Base-by-base conservation (phyloP, 2,797 vertebrate species). In the Spinus pinus region DNA sequence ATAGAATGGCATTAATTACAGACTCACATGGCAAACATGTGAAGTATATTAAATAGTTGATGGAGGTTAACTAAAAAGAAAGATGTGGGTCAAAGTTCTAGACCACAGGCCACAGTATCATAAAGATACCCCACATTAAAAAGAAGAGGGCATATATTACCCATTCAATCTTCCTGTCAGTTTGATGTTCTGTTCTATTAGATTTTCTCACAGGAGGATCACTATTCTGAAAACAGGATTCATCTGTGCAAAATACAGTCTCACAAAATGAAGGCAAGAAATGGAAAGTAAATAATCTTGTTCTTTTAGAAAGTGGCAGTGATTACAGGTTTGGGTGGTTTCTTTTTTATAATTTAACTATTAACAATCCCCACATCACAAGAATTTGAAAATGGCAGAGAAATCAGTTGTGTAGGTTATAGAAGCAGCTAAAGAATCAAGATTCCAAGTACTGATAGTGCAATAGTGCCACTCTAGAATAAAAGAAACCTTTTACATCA, bases 21-120 rank as follows among this genome's bases (percentile, higher is more conserved):
- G 90, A 94, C 92, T 90, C 93, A 74, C 53, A 88, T 74, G 74
- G 92, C 94, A 96, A 96, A 71, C 93, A 96, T 85, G 83, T 53
- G 71, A 95, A 87, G 64, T 82, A 54, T 86, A 95, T 80, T 91
- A 91, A 92, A 88, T 74, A 92, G 35, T 10, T 90, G 86, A 93
- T 88, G 46, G 67, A 85, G 83, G 74, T 95, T 94, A 96, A 93
- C 66, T 61, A 64, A 84, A 93, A 92, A 85, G 83, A 54, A 94
- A 92, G 54, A 81, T 7, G 4, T 27, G 56, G 78, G 85, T 92
- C 91, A 94, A 84, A 94, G 73, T 49, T 93, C 53, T 46, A 72
- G 79, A 58, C 77, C 73, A 42, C 25, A 80, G 72, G 79, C 69
- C 61, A 93, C 2, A 4, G 22, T 25, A 90, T 70, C 81, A 82